Base-by-base conservation (phyloP, 2,113 vertebrate species). In the Ammodramus savannarum region DNA sequence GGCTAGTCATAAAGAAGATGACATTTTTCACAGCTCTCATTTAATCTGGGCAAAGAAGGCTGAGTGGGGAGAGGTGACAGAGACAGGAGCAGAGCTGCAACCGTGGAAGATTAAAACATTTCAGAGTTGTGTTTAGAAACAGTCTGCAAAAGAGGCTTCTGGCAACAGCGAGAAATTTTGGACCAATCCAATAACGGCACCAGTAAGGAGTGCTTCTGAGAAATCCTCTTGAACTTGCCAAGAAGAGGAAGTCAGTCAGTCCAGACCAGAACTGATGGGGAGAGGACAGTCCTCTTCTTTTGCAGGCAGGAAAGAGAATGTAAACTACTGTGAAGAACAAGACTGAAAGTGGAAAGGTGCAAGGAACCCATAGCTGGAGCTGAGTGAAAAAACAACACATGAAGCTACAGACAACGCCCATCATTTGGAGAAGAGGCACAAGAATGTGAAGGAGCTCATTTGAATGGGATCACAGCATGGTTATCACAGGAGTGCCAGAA, bases 401-500 rank as follows among this genome's bases (percentile, higher is more conserved):
- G 52, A 73, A 89, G 43, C 54, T 58, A 65, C 36, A 34, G 87
- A 76, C 85, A 90, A 79, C 11, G 31, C n/a, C 85, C 46, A 69
- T 72, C 78, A 57, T 32, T 72, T 68, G 78, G 54, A 91, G 67
- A 93, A 87, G 78, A 87, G 67, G 49, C 81, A 57, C 58, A 79
- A 61, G 87, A 95, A 82, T 79, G 79, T 78, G 57, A 82, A 89
- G 87, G 81, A 89, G 54, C 46, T 85, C 54, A 89, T 87, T 57
- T 87, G 82, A 91, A 87, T 21, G 0, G 61, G 81, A 83, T 87
- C 90, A 79, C 92, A 93, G 93, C 85, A 79, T 90, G 92, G 71
- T 83, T 87, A 94, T 85, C 6, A 5, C 62, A 68, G 85, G 39
- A 85, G 58, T 94, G 95, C 87, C 92, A 97, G 75, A 85, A 94